Evolutionary conservation across 2,888 invertebrate genomes (phyloP), one percentile per base, ranked within the genome.

Genomic region (Liopterus haemorrhoidalis): DNA sequence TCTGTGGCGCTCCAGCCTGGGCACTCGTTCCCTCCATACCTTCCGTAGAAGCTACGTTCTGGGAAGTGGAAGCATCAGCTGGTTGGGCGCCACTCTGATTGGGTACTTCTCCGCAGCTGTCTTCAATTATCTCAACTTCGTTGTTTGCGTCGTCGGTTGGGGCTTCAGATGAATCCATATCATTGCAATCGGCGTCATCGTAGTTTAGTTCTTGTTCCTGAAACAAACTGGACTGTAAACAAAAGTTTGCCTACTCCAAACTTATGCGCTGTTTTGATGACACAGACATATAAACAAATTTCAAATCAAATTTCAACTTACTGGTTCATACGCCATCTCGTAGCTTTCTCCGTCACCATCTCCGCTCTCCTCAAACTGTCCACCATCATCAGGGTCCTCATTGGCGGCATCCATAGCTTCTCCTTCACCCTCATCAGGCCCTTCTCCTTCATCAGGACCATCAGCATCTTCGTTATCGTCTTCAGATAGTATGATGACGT

Each of bases 401-500:
- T n/a, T n/a, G 48, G 74, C 78, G 70, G 73, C 76, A 49, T 70
- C 74, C 53, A 75, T 76, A 12, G 72, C 70, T 62, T 76, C 75
- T 12, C 76, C 70, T 38, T 69, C 74, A 52, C 81, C 81, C 39
- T 70, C 70, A 38, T 67, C 65, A 47, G 67, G 71, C 35, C 67
- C 69, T 16, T 59, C 61, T 37, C 71, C 71, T 20, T 69, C 71
- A 49, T 72, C 72, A 1, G 71, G 72, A 46, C 71, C 74, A 16
- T 70, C 74, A 30, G 67, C 67, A 39, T 65, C 66, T 5, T 63
- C 58, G 54, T 81, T 83, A 38, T 85, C 85, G 57, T 85, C 86
- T 54, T 86, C 86, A 1, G 85, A 85, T 61, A 85, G 86, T 0
- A 85, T 83, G 3, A 84, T 80, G 31, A 86, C 81, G 53, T 87